Conservation (phyloP, 2,113 vertebrate species). For the Cranoglanis bouderius region DNA sequence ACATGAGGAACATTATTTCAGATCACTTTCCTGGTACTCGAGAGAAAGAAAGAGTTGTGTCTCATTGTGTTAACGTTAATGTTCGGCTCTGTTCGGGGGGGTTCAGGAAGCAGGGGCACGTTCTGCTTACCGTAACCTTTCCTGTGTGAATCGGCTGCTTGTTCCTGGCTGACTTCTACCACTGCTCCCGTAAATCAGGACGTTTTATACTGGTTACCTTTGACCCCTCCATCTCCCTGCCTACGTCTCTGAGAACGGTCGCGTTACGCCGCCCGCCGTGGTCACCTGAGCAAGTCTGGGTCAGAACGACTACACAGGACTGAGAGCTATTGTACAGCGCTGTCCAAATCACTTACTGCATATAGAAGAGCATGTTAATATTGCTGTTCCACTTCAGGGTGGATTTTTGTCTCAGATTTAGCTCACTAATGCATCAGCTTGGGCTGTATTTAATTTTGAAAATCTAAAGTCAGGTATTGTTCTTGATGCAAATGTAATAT, state of each 20-base stretch:
- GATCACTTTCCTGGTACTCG: no score
- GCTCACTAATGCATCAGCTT: not conserved
- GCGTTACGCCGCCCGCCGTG: slow-evolving; percentile 70
- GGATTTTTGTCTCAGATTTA: slow-evolving; percentile 12
- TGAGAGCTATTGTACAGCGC: slow-evolving; percentile 60
- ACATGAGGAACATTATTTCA: slow-evolving; percentile 14
- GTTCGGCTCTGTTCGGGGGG: slow-evolving; percentile 59
- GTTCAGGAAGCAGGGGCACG: slow-evolving; percentile 61
- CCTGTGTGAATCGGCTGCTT: slow-evolving; percentile 70
- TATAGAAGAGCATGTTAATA: slow-evolving; percentile 30
- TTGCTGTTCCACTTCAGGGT: slow-evolving; percentile 20
- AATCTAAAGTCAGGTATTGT: not conserved
- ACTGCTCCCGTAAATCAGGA: slow-evolving; percentile 57
- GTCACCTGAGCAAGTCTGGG: slow-evolving; percentile 68
- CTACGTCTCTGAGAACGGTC: slow-evolving; percentile 70
- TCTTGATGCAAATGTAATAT: not conserved
- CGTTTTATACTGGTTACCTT: slow-evolving; percentile 73
- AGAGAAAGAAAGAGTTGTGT: slow-evolving; percentile 48
- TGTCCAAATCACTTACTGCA: slow-evolving; percentile 40
- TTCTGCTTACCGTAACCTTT: slow-evolving; percentile 57
- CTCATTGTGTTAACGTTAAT: slow-evolving; percentile 59
- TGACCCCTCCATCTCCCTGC: slow-evolving; percentile 65
- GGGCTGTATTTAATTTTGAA: not conserved
- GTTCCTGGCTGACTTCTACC: slow-evolving; percentile 57
- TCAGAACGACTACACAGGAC: slow-evolving; percentile 53